A percentile compares a stretch with the other conserved stretches of the same genome.
Evolutionary conservation across 2,113 vertebrate genomes (phyloP).

Genomic region (Mesoclemmys tuberculata): DNA sequence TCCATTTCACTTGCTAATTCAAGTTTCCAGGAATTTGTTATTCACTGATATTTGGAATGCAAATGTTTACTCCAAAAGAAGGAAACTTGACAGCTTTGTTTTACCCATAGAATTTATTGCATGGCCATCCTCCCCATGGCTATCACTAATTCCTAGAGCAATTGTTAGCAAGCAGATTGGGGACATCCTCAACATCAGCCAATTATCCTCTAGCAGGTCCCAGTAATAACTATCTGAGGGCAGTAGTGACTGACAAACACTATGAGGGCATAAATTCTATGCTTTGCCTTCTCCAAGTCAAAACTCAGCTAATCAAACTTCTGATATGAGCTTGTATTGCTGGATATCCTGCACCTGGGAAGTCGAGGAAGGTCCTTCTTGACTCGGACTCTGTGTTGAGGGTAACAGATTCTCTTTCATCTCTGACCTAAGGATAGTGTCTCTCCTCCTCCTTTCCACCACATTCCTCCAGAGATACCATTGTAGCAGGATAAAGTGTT

Average conservation of each 20-base stretch:
- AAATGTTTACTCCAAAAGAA: neutral
- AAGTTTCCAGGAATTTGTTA: neutral
- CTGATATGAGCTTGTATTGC: neutral
- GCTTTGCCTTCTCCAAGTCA: neutral
- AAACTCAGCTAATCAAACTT: neutral
- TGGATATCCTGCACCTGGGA: neutral
- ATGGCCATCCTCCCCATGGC: neutral
- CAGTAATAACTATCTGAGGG: rapidly evolving
- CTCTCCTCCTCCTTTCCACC: neutral
- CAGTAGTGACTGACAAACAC: neutral
- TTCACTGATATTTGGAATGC: neutral
- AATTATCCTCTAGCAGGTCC: neutral
- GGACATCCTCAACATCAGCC: neutral
- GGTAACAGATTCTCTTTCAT: neutral
- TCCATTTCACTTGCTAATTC: neutral
- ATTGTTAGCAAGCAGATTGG: neutral
- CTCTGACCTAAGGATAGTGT: neutral
- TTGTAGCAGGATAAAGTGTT: neutral
- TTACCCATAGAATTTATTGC: neutral
- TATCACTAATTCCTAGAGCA: neutral
- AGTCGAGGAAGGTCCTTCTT: neutral
- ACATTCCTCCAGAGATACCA: neutral
- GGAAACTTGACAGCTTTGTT: neutral
- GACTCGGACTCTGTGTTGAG: neutral
- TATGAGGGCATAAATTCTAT: neutral